Conservation (phyloP, 2,888 invertebrate genomes). For the Rapana venosa region DNA sequence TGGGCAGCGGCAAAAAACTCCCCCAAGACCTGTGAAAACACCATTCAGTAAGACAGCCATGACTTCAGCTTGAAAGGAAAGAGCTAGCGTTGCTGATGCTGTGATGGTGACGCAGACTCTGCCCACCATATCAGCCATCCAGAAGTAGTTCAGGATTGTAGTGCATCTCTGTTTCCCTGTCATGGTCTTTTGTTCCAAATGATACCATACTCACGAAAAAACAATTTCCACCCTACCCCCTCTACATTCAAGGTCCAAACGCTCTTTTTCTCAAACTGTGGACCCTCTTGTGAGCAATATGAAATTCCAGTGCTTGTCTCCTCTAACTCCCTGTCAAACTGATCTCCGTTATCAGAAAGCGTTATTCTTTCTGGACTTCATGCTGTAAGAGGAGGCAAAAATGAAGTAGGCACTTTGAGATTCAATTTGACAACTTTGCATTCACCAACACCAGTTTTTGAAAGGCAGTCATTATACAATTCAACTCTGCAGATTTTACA, state of each 20-base stretch:
- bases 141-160: neutral
- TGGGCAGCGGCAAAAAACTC: neutral
- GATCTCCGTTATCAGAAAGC: neutral
- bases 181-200: neutral
- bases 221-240: constrained; percentile 29
- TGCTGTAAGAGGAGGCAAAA: neutral
- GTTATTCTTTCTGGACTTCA: neutral
- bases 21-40: neutral
- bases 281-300: too few species aligned
- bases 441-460: neutral
- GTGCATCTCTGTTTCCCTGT: neutral
- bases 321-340: too few species aligned
- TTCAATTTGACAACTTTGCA: neutral
- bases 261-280: too few species aligned
- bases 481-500: neutral
- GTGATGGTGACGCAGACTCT: constrained; percentile 1
- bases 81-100: neutral
- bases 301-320: too few species aligned
- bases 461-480: too few species aligned
- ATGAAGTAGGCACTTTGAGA: neutral
- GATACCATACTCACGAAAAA: constrained; percentile 11
- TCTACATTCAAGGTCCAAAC: neutral
- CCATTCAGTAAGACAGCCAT: neutral
- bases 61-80: neutral
- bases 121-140: neutral